Base-by-base conservation (phyloP, 2,797 vertebrate genomes). In the Anolis apletophallus region DNA sequence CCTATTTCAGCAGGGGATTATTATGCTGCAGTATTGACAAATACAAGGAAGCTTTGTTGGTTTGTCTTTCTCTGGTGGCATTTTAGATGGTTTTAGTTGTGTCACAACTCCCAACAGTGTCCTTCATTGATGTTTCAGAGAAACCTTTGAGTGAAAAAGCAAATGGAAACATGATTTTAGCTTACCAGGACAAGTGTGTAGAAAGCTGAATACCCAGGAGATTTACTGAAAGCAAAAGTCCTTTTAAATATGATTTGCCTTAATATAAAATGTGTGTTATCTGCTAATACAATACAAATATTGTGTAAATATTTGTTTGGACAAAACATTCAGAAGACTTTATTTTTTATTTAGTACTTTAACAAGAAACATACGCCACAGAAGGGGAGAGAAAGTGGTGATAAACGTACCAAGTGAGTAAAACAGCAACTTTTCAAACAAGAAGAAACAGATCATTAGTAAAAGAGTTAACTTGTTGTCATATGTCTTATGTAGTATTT, bases 401-500 rank as follows among this genome's bases (percentile, higher is more conserved):
- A 99, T 99, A 95, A 99, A 99, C 46, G 98, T 99, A 73, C 99
- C 98, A 87, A 98, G 99, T 99, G 92, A 98, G 99, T 97, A 75
- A 88, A 54, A 80, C 40, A 71, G 71, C 17, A 32, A 0, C 67
- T 88, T 85, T 86, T 85, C 17, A 34, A 87, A 1, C 64, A 71
- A 11, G 12, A 11, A 55, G 64, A 14, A 32, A 59, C 9, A 29
- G 12, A 64, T 80, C 5, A 73, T 84, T 80, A 54, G 0, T 84
- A n/a, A 54, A 68, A 69, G 26, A 34, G 26, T 89, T 72, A 88
- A 81, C 1, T 84, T 83, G 89, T 77, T 91, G 81, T 93, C 1
- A 87, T 9, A 83, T 93, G 86, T 92, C 88, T 32, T 55, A 64
- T 74, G 0, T 92, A 99, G 99, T 99, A 94, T 99, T 98, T 95